These are phyloP conservation scores for Graphium colonna DNA, from an alignment of 2,888 invertebrate species.

Conservation along the genomic window DNA sequence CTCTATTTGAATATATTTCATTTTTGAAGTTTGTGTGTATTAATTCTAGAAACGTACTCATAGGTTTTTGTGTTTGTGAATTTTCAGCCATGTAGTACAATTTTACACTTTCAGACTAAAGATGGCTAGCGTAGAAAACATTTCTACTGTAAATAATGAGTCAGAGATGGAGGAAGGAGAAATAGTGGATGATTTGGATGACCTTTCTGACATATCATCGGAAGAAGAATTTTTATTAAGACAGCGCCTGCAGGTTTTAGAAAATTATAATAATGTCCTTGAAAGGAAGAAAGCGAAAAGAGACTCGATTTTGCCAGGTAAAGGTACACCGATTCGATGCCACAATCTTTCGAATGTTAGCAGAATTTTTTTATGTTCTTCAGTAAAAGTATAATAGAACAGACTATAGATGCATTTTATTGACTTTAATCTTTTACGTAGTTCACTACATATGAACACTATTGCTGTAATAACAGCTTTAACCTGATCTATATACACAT, in stretches of 20 bases:
- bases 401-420: no score
- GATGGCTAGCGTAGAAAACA: conserved; percentile 56
- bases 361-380: neutral
- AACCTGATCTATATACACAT: no score
- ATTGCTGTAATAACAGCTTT: no score
- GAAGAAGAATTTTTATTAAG: conserved; percentile 70
- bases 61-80: no score
- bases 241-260: conserved; percentile 65
- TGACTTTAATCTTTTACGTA: no score
- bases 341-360: neutral
- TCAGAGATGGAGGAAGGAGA: conserved; percentile 76
- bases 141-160: conserved; percentile 46
- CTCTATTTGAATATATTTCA: no score
- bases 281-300: conserved; percentile 69
- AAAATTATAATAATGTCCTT: conserved; percentile 72
- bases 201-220: conserved; percentile 71
- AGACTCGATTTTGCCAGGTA: conserved; percentile 50
- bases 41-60: neutral
- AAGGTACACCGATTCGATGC: conserved; percentile 3
- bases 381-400: no score
- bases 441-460: no score
- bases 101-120: conserved; percentile 9
- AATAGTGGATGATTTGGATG: conserved; percentile 66
- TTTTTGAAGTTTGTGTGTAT: neutral
- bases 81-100: neutral